Evolutionary conservation across 2,888 invertebrate genomes (phyloP).

Genomic region (Zaprionus lineosus): DNA sequence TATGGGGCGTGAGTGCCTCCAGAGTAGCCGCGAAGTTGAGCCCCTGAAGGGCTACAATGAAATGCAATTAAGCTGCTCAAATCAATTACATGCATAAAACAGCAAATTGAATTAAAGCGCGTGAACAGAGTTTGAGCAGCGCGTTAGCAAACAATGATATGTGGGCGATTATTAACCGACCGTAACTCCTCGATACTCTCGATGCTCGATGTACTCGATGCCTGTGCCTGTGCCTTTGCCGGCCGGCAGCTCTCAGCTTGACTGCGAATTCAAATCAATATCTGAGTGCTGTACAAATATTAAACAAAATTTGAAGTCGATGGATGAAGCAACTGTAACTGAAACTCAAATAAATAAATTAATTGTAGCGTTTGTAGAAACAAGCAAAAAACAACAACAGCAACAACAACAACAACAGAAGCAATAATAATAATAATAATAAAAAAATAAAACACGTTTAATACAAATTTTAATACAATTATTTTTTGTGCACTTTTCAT

Average conservation of each 20-base stretch:
- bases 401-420: too few species aligned
- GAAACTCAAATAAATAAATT: too few species aligned
- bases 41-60: conserved; percentile 54
- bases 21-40: conserved; percentile 23
- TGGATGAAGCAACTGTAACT: too few species aligned
- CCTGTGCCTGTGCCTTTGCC: neutral
- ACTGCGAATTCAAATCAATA: too few species aligned
- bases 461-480: conserved; percentile 47
- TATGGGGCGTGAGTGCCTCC: conserved; percentile 1
- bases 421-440: conserved; percentile 10
- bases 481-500: conserved; percentile 17
- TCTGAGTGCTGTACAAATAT: too few species aligned
- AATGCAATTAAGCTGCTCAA: conserved; percentile 73
- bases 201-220: too few species aligned
- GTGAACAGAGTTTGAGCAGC: conserved; percentile 48
- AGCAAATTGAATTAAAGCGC: conserved; percentile 75
- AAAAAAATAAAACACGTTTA: conserved; percentile 33
- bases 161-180: neutral
- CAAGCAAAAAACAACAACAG: too few species aligned
- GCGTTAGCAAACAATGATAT: conserved; percentile 11
- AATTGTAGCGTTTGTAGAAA: too few species aligned
- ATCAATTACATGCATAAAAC: conserved; percentile 53
- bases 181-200: too few species aligned
- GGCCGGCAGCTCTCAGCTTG: neutral
- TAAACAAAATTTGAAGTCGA: too few species aligned